Conservation (phyloP, 2,797 vertebrate species). For the Xiphorhynchus erythropygius region DNA sequence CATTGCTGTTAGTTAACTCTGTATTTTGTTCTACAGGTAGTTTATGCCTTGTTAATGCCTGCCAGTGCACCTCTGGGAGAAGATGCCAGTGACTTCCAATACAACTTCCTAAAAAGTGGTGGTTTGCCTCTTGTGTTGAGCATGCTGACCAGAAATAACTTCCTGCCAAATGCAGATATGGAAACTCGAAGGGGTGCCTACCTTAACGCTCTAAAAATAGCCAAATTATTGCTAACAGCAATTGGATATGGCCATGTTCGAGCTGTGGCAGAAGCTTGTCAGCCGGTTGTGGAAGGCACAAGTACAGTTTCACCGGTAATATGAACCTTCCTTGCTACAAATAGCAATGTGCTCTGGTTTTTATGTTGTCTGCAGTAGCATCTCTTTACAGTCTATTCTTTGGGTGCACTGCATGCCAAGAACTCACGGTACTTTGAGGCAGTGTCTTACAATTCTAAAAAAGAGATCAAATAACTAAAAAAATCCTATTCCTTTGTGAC, state of each 20-base stretch:
- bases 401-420: background rate
- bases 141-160: conserved; percentile 99
- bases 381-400: background rate
- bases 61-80: conserved; percentile 96
- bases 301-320: conserved; percentile 91
- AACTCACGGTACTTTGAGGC: background rate
- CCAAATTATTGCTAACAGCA: conserved; percentile 94
- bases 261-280: conserved; percentile 97
- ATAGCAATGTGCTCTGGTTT: background rate
- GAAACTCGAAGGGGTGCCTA: conserved; percentile 97
- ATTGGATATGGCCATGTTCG: conserved; percentile 97
- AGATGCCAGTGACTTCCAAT: conserved; percentile 97
- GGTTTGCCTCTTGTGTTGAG: conserved; percentile 95
- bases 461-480: background rate
- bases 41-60: conserved; percentile 99
- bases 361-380: background rate
- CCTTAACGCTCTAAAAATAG: conserved; percentile 97
- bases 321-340: background rate
- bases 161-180: conserved; percentile 97
- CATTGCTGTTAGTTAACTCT: background rate
- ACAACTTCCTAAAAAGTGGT: conserved; percentile 97
- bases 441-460: background rate
- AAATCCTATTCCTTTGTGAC: background rate
- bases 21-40: conserved; percentile 81
- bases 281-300: conserved; percentile 91